Base-by-base conservation (phyloP, 1,140 invertebrate species). In the Hypsibius dujardini region DNA sequence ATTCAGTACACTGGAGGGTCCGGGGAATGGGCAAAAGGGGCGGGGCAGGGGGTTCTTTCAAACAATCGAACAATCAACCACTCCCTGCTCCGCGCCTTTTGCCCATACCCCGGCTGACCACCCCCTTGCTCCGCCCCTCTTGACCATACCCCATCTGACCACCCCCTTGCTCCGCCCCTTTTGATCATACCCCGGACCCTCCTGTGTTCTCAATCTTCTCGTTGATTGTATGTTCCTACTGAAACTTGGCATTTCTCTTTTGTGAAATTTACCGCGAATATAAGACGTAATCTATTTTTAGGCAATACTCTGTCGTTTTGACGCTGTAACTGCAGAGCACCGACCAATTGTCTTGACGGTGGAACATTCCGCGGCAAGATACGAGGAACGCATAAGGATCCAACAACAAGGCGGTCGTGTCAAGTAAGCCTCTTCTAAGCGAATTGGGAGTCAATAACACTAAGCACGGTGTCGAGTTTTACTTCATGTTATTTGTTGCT, bases 331-430 rank as follows among this genome's bases (percentile, higher is more conserved):
- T 42, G 74, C 76, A 7, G 75, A 75, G 42, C 75, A 73, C 73
- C 72, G 78, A 7, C 74, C 80, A 15, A 74, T 83, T 12, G 76
- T 79, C 7, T 73, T 83, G 2, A 82, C 81, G 40, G 77, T 76
- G 3, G 81, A 82, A 14, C 82, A 83, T 76, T 78, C 76, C 67
- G 80, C 82, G 2, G 77, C 78, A 2, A 72, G 78, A 40, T 83
- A 82, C 75, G 78, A 80, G 40, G 82, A 83, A 75, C 75, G 82
- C 72, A 81, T 81, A 76, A 76, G 82, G 69, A 82, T 83, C 73
- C 82, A 83, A 73, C 81, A 83, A 77, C 76, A 79, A 46, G 82
- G 82, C 1, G 82, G 82, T 45, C 73, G 75, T 76, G 82, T 83
- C 14, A 80, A 77, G 82, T 83, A 75, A 74, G 75, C 46, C 2